phyloP scores from a whole-genome alignment of 2,888 invertebrate species.

The Drosophila silvestris region DNA sequence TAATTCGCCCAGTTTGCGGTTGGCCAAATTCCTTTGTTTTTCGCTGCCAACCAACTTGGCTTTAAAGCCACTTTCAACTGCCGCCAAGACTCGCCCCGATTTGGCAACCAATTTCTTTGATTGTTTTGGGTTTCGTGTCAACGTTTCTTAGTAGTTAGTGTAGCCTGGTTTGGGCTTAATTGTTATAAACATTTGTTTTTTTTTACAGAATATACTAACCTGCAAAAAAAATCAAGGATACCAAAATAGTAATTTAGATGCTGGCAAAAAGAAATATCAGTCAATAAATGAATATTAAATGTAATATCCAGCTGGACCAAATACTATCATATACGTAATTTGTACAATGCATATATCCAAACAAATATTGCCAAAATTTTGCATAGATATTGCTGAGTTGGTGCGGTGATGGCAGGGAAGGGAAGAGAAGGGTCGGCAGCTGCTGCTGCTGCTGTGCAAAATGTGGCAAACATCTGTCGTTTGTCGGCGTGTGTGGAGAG shows the following conservation, averaged over 20 bases:
- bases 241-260: slow-evolving; percentile 1
- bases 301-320: slow-evolving; percentile 28
- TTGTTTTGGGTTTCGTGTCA: slow-evolving; percentile 2
- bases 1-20: slow-evolving; percentile 63
- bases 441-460: slow-evolving; percentile 54
- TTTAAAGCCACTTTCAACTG: slow-evolving; percentile 27
- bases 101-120: slow-evolving; percentile 11
- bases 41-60: slow-evolving; percentile 28
- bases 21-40: slow-evolving; percentile 60
- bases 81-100: slow-evolving; percentile 28
- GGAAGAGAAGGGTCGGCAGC: neutral
- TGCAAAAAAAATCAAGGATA: neutral
- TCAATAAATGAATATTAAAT: slow-evolving; percentile 35
- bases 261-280: slow-evolving; percentile 8
- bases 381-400: slow-evolving; percentile 59
- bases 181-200: neutral
- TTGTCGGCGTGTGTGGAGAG: slow-evolving; percentile 8
- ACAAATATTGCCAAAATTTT: slow-evolving; percentile 57
- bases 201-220: neutral
- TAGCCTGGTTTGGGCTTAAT: neutral
- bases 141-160: too few relatives aligned
- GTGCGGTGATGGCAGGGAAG: too few relatives aligned
- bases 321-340: slow-evolving; percentile 5
- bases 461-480: slow-evolving; percentile 54
- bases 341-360: slow-evolving; percentile 21